phyloP scores from a whole-genome alignment of 2,113 vertebrate genomes.

The Hoplias malabaricus region DNA sequence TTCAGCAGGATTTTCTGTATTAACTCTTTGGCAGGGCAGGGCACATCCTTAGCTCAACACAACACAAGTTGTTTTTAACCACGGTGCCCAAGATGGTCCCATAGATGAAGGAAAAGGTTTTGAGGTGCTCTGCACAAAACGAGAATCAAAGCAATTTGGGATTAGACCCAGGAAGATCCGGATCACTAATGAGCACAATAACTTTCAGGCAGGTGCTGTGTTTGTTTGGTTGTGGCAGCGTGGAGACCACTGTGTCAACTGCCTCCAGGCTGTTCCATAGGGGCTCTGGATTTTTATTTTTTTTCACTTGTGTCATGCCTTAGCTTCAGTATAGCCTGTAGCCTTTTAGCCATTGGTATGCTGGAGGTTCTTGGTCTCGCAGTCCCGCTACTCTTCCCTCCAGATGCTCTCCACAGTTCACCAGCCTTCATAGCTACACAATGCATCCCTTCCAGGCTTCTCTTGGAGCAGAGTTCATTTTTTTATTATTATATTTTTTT shows the following conservation, averaged over 20 bases:
- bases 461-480: background rate
- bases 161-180: background rate
- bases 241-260: conserved; percentile 19
- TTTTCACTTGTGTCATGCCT: conserved; percentile 32
- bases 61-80: background rate
- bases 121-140: background rate
- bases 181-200: conserved; percentile 11
- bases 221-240: background rate
- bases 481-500: conserved; percentile 23
- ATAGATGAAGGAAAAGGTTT: background rate
- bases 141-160: background rate
- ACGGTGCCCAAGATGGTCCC: background rate
- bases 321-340: conserved; percentile 12
- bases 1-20: conserved; percentile 6
- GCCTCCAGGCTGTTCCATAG: conserved; percentile 26
- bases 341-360: background rate
- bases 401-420: background rate
- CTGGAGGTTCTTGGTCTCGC: background rate
- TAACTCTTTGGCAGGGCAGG: background rate
- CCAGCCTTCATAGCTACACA: background rate
- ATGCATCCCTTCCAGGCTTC: background rate
- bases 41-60: background rate
- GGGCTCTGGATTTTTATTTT: conserved; percentile 23
- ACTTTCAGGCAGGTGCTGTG: background rate
- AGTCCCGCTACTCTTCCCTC: background rate